Evolutionary conservation across 1,140 invertebrate species (phyloP), one percentile per base, ranked within the genome.

Genomic region (Sinonovacula constricta): DNA sequence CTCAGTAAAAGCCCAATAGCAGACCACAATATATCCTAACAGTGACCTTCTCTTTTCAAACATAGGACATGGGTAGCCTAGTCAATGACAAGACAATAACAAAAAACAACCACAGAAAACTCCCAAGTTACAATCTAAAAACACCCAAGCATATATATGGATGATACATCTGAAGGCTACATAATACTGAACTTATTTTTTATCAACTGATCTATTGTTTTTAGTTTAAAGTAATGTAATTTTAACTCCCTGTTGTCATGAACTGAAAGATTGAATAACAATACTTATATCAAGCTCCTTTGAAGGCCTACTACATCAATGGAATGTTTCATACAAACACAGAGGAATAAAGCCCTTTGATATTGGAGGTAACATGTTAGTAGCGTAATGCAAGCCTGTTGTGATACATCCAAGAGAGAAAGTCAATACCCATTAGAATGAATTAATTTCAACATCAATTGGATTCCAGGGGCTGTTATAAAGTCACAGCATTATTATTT

Each of bases 271-370:
- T n/a, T n/a, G n/a, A n/a, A n/a, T n/a, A n/a, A n/a, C 22, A 65
- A 36, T n/a, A 67, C 72, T 51, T 56, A 36, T 53, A 66, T 57
- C 63, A 67, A 62, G 59, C 39, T 49, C 18, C 62, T 67, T 67
- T 67, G 51, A 66, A 51, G 63, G 59, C 49, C 66, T 56, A 39
- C 33, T 67, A 67, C 45, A 56, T 76, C 72, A 76, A 76, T 66
- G 62, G 63, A 28, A 36, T 45, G 60, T 66, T 74, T 76, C 67
- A 60, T 67, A 66, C 67, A 63, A 76, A 76, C 72, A 76, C 66
- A 66, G 36, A 28, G 59, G 18, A 57, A 66, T 22, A 26, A 45
- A 76, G 31, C 15, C 45, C 72, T 76, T 76, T 76, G 62, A 76
- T 76, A 39, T 76, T 36, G 3, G 33, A 51, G 22, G 57, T 39